phyloP scores from a whole-genome alignment of 1,140 invertebrate species.

The Aleiodes sp. region DNA sequence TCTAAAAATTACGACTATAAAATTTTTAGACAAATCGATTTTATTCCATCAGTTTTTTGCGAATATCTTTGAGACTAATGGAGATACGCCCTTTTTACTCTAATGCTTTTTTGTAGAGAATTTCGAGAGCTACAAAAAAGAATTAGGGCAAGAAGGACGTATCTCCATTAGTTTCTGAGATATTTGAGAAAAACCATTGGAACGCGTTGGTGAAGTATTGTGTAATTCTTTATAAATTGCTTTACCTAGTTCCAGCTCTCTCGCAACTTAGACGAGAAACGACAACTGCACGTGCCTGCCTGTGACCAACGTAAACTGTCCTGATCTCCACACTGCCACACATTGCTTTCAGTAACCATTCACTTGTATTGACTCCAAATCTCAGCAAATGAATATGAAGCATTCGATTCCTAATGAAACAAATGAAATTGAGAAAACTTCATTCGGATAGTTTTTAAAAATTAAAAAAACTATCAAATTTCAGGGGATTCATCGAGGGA shows the following conservation, averaged over 20 bases:
- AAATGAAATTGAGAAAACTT: constrained; percentile 35
- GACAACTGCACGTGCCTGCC: constrained; percentile 91
- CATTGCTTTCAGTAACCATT: constrained; percentile 93
- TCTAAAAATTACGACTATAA: too few relatives aligned
- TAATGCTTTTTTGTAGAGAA: too few relatives aligned
- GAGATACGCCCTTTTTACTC: too few relatives aligned
- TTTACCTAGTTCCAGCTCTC: constrained; percentile 88
- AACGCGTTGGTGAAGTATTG: background rate
- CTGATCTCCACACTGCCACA: constrained; percentile 96
- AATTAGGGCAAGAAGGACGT: too few relatives aligned
- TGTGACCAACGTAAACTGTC: constrained; percentile 93
- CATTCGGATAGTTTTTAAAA: too few relatives aligned
- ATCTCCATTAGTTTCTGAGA: too few relatives aligned
- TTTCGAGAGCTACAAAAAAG: too few relatives aligned
- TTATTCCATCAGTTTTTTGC: too few relatives aligned
- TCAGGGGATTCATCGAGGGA: too few relatives aligned
- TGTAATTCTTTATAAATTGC: constrained; percentile 22
- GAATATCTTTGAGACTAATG: too few relatives aligned
- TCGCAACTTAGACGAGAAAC: constrained; percentile 97
- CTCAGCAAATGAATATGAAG: constrained; percentile 90
- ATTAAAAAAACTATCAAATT: background rate
- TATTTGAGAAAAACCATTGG: background rate
- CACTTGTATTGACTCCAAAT: constrained; percentile 86
- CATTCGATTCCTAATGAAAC: constrained; percentile 84
- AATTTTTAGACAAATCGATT: too few relatives aligned